These are phyloP conservation scores for Empis livida DNA, from an alignment of 2,888 invertebrate genomes.

Conservation along the genomic window DNA sequence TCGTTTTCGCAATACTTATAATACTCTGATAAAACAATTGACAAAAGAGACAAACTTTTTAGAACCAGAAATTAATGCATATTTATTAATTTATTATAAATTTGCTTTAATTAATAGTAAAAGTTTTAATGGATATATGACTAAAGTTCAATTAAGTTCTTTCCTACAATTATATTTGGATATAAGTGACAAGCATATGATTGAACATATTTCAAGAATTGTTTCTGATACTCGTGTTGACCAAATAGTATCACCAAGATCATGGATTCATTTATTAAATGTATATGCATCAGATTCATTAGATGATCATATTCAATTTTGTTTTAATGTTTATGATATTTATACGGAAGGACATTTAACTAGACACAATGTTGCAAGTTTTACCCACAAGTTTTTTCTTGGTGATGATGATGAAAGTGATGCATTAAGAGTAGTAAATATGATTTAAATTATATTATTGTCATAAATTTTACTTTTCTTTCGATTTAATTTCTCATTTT, in stretches of 20 bases:
- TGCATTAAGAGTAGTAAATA: conserved; percentile 38
- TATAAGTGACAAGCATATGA: too few relatives aligned
- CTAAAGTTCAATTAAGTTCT: conserved; percentile 14
- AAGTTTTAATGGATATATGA: conserved; percentile 28
- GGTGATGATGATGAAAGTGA: conserved; percentile 67
- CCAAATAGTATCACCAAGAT: conserved; percentile 35
- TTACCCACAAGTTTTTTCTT: too few relatives aligned
- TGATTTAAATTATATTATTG: too few relatives aligned
- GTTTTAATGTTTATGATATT: too few relatives aligned
- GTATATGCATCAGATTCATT: conserved; percentile 46
- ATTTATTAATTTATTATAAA: conserved; percentile 40
- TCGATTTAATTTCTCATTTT: too few relatives aligned
- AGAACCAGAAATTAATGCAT: conserved; percentile 46
- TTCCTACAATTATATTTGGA: too few relatives aligned
- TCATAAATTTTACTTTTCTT: too few relatives aligned
- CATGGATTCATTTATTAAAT: conserved; percentile 46
- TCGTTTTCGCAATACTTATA: conserved; percentile 47
- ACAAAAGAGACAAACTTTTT: conserved; percentile 45
- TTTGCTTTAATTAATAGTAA: conserved; percentile 24
- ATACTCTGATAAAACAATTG: conserved; percentile 41
- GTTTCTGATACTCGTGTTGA: too few relatives aligned
- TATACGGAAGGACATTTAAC: too few relatives aligned
- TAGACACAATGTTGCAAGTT: too few relatives aligned
- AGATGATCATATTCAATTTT: too few relatives aligned
- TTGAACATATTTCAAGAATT: too few relatives aligned